Conservation (phyloP, 2,888 invertebrate species). For the Meliscaeva auricollis region DNA sequence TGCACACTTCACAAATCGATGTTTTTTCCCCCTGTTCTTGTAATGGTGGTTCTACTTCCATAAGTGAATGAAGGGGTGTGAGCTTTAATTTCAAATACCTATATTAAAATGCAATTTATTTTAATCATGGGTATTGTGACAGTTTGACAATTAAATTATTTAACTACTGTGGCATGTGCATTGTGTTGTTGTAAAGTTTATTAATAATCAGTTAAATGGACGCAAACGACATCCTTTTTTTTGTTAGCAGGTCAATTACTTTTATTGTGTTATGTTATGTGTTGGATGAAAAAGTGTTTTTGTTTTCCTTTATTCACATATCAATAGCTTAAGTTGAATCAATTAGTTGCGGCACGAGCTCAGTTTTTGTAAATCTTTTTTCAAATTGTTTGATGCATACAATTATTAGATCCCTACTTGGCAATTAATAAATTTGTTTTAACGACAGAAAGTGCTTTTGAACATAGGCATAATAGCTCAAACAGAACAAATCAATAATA, state of each 20-base stretch:
- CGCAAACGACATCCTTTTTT: neutral
- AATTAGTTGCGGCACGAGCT: conserved; percentile 16
- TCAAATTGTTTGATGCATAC: neutral
- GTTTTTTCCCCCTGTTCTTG: neutral
- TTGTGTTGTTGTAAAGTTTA: neutral
- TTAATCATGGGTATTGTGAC: conserved; percentile 1
- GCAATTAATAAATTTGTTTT: too few species aligned
- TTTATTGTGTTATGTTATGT: too few species aligned
- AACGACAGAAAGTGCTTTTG: too few species aligned
- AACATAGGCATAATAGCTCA: too few species aligned
- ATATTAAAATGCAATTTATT: conserved; percentile 16
- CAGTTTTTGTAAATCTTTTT: neutral
- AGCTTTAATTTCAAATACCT: conserved; percentile 1
- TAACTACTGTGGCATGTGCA: neutral
- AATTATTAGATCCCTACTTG: too few species aligned
- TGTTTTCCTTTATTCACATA: neutral
- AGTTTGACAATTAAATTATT: neutral
- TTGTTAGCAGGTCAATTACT: neutral
- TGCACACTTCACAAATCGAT: neutral
- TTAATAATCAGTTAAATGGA: conserved; percentile 21
- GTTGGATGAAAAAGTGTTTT: neutral
- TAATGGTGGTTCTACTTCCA: neutral
- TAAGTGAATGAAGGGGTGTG: neutral
- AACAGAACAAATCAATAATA: too few species aligned
- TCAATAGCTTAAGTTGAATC: conserved; percentile 8